phyloP scores from a whole-genome alignment of 2,888 invertebrate genomes.

The Drosophila hamatofila region DNA sequence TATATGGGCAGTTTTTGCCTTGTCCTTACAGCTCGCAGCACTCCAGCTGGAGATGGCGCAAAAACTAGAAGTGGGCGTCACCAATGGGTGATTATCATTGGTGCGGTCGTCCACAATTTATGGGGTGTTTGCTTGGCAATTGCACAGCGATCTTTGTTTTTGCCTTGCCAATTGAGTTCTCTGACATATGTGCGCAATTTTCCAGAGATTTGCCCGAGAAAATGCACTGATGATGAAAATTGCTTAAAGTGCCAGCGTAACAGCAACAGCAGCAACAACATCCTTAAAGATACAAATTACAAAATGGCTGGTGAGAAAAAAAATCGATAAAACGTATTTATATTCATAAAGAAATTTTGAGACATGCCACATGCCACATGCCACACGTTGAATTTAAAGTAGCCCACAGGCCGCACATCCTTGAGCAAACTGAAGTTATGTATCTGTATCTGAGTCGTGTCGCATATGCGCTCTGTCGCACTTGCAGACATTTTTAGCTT shows the following conservation, averaged over 20 bases:
- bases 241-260: slow-evolving; percentile 47
- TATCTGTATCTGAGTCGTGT: slow-evolving; percentile 36
- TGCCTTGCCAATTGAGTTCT: slow-evolving; percentile 33
- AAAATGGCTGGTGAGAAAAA: slow-evolving; percentile 39
- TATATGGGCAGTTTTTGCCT: slow-evolving; percentile 67
- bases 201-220: slow-evolving; percentile 71
- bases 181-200: slow-evolving; percentile 83
- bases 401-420: slow-evolving; percentile 45
- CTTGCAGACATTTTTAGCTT: slow-evolving; percentile 14
- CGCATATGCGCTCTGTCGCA: slow-evolving; percentile 37
- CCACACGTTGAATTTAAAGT: slow-evolving; percentile 79
- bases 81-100: slow-evolving; percentile 63
- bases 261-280: not conserved
- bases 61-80: slow-evolving; percentile 52
- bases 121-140: slow-evolving; percentile 61
- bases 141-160: slow-evolving; percentile 56
- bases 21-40: slow-evolving; percentile 34
- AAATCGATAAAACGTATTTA: slow-evolving; percentile 76
- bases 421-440: slow-evolving; percentile 22
- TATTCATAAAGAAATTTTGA: slow-evolving; percentile 75
- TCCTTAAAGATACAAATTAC: slow-evolving; percentile 44
- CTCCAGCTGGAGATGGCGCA: slow-evolving; percentile 15
- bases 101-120: slow-evolving; percentile 57
- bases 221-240: slow-evolving; percentile 55
- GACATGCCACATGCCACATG: slow-evolving; percentile 52